Base-by-base conservation (phyloP, 2,888 invertebrate genomes). In the Zele albiditarsus region DNA sequence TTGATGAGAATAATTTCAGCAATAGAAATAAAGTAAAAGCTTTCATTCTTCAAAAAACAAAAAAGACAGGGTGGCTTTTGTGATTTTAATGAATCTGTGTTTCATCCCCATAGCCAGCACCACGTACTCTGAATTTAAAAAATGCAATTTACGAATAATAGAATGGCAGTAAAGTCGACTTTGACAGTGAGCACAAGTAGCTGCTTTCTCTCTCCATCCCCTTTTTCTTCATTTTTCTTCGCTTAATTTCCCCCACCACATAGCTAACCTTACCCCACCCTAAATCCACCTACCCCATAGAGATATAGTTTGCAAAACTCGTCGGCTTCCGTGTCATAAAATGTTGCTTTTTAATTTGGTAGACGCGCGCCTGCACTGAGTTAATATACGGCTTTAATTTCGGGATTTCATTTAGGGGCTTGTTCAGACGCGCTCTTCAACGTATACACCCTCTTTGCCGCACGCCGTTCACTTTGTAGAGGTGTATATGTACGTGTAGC, bases 271-370 rank as follows among this genome's bases (percentile, higher is more conserved):
- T 63, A 58, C 53, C 25, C 53, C 62, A 49, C 63, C 63, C 57
- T 38, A 20, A 2, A 53, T 53, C n/a, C 53, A 20, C 8, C 68
- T 77, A 73, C 74, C 72, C 76, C 77, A 75, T 79, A 81, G 79
- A 79, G 76, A 66, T 74, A 70, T 65, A 80, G 68, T 63, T 33
- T 20, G 28, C 60, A n/a, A 27, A 60, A 60, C 38, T 31, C 33
- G 38, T 63, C 77, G 66, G 72, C 74, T 73, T 76, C 79, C 78
- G 78, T 69, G 69, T 84, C 86, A 84, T 87, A 84, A 88, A 87
- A 87, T 87, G 88, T 88, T 88, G 88, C 87, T 88, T 88, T 88
- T 88, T 87, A 88, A 88, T 88, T 88, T 88, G 87, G 84, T 83
- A 83, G 84, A 78, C 78, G 83, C 80, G 80, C 83, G 83, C 84